Evolutionary conservation across 2,888 invertebrate species (phyloP).

Genomic region (Drosophila tanythrix): DNA sequence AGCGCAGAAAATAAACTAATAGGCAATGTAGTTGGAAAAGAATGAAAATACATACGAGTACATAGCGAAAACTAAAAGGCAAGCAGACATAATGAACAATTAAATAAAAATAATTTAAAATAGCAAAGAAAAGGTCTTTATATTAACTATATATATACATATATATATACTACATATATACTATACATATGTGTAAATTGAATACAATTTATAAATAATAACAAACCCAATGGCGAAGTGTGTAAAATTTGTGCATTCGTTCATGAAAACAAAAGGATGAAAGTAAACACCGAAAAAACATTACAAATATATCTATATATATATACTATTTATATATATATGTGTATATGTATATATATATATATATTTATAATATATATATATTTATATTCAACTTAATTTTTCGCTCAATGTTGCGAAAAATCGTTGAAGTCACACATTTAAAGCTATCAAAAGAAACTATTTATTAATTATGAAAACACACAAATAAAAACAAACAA

Average conservation of each 20-base stretch:
- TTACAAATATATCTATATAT: constrained; percentile 65
- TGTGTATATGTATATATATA: constrained; percentile 51
- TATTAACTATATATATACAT: constrained; percentile 71
- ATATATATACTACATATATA: constrained; percentile 59
- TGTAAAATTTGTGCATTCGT: constrained; percentile 81
- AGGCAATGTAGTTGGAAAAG: constrained; percentile 70
- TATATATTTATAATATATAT: constrained; percentile 66
- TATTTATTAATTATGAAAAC: constrained; percentile 70
- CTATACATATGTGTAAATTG: constrained; percentile 80
- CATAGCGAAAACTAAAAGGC: constrained; percentile 46
- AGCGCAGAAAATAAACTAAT: constrained; percentile 62
- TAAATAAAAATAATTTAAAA: constrained; percentile 70
- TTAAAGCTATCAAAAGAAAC: constrained; percentile 71
- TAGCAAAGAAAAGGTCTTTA: constrained; percentile 74
- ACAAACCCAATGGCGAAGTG: constrained; percentile 74
- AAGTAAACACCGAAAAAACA: constrained; percentile 83
- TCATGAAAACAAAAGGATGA: constrained; percentile 83
- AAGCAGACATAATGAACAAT: constrained; percentile 53
- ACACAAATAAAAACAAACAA: constrained; percentile 57
- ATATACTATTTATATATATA: constrained; percentile 43
- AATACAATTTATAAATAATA: constrained; percentile 80
- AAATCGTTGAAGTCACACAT: constrained; percentile 71
- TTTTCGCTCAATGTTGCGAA: constrained; percentile 59
- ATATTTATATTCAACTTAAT: constrained; percentile 76
- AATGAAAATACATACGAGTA: constrained; percentile 34